Evolutionary conservation across 2,797 vertebrate genomes (phyloP), one percentile per base, ranked within the genome.

Genomic region (Emydoidea blandingii): DNA sequence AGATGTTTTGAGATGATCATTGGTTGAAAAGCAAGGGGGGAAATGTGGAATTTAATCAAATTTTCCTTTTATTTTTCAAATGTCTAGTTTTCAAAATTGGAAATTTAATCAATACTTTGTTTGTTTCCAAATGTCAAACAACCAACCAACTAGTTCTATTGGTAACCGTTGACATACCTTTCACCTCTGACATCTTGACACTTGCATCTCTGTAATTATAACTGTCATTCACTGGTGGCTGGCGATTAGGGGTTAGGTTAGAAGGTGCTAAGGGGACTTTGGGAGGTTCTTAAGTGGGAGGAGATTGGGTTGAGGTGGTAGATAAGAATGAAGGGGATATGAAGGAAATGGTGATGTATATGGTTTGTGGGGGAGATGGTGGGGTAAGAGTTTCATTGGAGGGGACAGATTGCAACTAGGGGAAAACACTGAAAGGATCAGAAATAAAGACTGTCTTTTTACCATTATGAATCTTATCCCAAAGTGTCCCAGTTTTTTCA

Each of bases 81-180:
- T 89, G 91, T 84, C 25, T 81, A 8, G 23, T 62, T 11, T 84
- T 91, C 29, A 68, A 79, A 88, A 9, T 56, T 27, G 81, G 53
- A 29, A 87, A 54, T 54, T 21, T 10, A 89, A 87, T 29, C 27
- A 29, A 29, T 57, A 25, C 9, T 54, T 4, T 23, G 2, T 25
- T 25, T 29, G 9, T 10, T 15, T 8, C 56, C 27, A 6, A 29
- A 62, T 34, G 31, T 34, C 12, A 31, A 31, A 6, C 25, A 27
- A 27, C 53, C 19, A 23, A 23, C 53, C 25, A 57, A 29, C 7
- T 15, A 16, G 59, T 62, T 34, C 29, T 34, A 7, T 34, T 62
- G 59, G 29, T 34, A 62, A 62, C 59, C 5, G 6, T 31, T 62
- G 59, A n/a, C 15, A 34, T n/a, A 65, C 8, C 31, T 59, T 5